Evolutionary conservation across 2,888 invertebrate species (phyloP), one percentile per base, ranked within the genome.

Genomic region (Athalia cordata): DNA sequence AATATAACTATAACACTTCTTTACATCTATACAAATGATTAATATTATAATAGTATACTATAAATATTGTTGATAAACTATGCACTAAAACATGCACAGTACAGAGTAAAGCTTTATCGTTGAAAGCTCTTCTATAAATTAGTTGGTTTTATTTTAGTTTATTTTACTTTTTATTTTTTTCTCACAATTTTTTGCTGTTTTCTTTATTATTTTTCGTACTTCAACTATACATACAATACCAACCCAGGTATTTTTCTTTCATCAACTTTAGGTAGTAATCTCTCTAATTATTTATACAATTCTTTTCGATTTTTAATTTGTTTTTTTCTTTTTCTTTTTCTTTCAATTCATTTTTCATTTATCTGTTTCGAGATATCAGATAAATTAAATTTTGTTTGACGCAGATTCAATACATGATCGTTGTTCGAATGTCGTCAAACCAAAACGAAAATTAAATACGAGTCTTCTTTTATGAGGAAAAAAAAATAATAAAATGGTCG

Each of bases 61-160:
- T 70, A 70, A 61, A 61, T 67, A 66, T 79, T 67, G 43, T 66
- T 43, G 59, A 59, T 64, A 70, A 74, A 83, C 87, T 87, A 89
- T 89, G 88, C 89, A 89, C 86, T 90, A 90, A 90, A 90, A 90
- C 89, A 90, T 88, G 89, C 89, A 89, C 85, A 87, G 86, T 81
- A 64, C 80, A 84, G 82, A 82, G 83, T 86, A 86, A 85, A 85
- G 81, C 83, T 82, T 80, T 72, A 79, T 77, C 59, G 80, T 80
- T 77, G 81, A 76, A 81, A 77, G 79, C 77, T 68, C 47, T 61
- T 61, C 29, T 68, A 13, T 2, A 3, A 5, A 6, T 64, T 64
- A 45, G 45, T 64, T 45, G 5, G 5, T 43, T 64, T 45, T 61
- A 7, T 61, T 55, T 55, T 55, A 11, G 55, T 55, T 55, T 55